Base-by-base conservation (phyloP, 2,113 vertebrate genomes). In the Aspidoscelis tigris region DNA sequence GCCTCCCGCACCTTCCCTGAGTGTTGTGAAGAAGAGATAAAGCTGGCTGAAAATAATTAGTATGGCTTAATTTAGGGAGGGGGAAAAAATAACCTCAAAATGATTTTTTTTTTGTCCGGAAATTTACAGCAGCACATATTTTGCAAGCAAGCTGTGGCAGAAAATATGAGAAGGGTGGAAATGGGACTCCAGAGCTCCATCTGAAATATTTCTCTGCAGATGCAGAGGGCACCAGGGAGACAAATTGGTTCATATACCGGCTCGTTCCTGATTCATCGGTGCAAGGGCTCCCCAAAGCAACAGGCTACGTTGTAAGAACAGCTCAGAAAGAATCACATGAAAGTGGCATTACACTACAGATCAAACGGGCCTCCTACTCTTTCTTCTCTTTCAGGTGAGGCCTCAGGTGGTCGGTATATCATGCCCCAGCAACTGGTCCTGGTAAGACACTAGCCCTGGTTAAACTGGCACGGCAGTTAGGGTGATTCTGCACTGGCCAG, bases 11-110 rank as follows among this genome's bases (percentile, higher is more conserved):
- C 92, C 92, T 92, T 93, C 92, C 91, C 92, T 92, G 93, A 93
- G 93, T 89, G 92, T 95, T 94, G 95, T 93, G 92, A 90, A 92
- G 91, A 44, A 87, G 93, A 95, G 95, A 95, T 95, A 95, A 95
- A 94, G 92, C 93, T 47, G 86, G 75, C 90, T 92, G 94, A 94
- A 95, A 95, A 95, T 95, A 94, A 95, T 94, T 95, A 94, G 94
- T 92, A 94, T 93, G 92, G 93, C 94, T 95, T 95, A 94, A 95
- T 95, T 95, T 94, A 94, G 89, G 91, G 87, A 24, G 26, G 71
- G 81, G 58, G 83, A 82, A 84, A 91, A 92, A 89, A 88, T 92
- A 89, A 91, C 91, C 93, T 93, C 91, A 84, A 58, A 76, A 91
- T 88, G 92, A 94, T 91, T 93, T 93, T 33, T 33, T 33, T 33